Percentiles rank a stretch among this genome's conserved stretches.
Conservation (phyloP, 2,113 vertebrate genomes). For the Felis catus region F.catus_Fca126_mat1.0 CM031417.1:11652501-11653000, state of each 20-base stretch:
- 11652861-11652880: too few species aligned
- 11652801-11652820: too few species aligned
- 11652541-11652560: neutral
- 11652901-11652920: too few species aligned
- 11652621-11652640: accelerated
- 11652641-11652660: neutral
- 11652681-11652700: neutral
- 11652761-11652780: too few species aligned
- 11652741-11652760: neutral
- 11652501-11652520: neutral
- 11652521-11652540: neutral
- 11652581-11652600: neutral
- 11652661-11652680: neutral
- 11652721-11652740: neutral
- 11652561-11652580: neutral
- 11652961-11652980: neutral
- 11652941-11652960: too few species aligned
- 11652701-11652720: neutral
- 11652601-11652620: neutral
- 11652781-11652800: too few species aligned
- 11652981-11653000: neutral
- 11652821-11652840: too few species aligned
- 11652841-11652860: too few species aligned
- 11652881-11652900: too few species aligned
- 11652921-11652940: too few species aligned